Conservation (phyloP, 1,140 invertebrate species). For the Hirudo medicinalis region DNA sequence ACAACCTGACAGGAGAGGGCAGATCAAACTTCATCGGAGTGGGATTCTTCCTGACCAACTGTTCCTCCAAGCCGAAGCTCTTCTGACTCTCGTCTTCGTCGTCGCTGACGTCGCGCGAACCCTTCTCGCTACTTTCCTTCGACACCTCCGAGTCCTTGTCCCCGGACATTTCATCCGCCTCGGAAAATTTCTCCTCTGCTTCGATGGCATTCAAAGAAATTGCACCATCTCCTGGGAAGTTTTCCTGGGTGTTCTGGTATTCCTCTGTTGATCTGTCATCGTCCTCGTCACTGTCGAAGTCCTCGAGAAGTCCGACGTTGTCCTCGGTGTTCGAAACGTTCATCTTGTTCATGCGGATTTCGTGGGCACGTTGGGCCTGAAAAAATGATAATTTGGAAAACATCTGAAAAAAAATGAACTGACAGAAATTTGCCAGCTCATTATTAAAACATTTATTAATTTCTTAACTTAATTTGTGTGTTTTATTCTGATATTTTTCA, state of each 20-base stretch:
- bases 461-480: too few species aligned
- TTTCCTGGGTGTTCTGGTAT: not conserved
- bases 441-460: slow-evolving; percentile 23
- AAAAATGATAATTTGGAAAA: slow-evolving; percentile 16
- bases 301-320: slow-evolving; percentile 1
- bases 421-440: slow-evolving; percentile 20
- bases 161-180: not conserved
- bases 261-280: not conserved
- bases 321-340: slow-evolving; percentile 13
- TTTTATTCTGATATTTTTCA: too few species aligned
- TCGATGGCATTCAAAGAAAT: not conserved
- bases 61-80: slow-evolving; percentile 7
- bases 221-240: not conserved
- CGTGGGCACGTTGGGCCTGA: slow-evolving; percentile 66
- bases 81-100: slow-evolving; percentile 15
- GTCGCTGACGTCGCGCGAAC: not conserved
- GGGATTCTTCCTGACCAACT: not conserved
- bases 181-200: too few species aligned
- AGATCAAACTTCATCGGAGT: not conserved
- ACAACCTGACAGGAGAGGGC: too few species aligned
- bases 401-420: too few species aligned
- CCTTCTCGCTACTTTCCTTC: not conserved
- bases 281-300: not conserved
- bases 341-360: slow-evolving; percentile 60
- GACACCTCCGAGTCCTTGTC: not conserved